Percentiles rank a stretch among this genome's conserved stretches.
phyloP scores from a whole-genome alignment of 2,797 vertebrate species.

The Picus viridis region DNA sequence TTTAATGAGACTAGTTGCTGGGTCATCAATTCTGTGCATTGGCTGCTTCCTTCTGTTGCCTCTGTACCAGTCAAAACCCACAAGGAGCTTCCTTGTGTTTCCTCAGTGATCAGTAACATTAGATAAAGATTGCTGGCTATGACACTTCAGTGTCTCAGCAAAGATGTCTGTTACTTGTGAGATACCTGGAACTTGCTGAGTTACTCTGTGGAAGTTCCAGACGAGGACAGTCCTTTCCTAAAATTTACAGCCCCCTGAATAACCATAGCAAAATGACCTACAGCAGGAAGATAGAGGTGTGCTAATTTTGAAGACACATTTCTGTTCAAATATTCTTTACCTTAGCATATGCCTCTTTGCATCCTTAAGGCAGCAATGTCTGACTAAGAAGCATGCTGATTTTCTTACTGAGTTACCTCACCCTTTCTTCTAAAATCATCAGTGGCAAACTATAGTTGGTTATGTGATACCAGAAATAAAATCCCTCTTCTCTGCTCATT shows the following conservation, averaged over 20 bases:
- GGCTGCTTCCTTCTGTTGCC: background rate
- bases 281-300: background rate
- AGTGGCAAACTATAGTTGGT: background rate
- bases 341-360: background rate
- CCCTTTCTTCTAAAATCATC: background rate
- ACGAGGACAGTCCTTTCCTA: background rate
- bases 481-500: background rate
- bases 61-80: background rate
- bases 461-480: background rate
- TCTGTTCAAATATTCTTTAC: background rate
- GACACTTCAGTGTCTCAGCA: background rate
- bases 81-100: background rate
- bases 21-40: background rate
- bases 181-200: background rate
- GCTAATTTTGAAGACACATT: background rate
- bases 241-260: background rate
- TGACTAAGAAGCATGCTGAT: background rate
- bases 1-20: background rate
- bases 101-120: slow-evolving; percentile 26
- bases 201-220: background rate
- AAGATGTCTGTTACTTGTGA: background rate
- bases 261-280: background rate
- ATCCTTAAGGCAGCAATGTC: background rate
- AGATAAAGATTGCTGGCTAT: background rate
- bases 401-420: background rate